Evolutionary conservation across 2,797 vertebrate genomes (phyloP).

Genomic region (Lemur catta): DNA sequence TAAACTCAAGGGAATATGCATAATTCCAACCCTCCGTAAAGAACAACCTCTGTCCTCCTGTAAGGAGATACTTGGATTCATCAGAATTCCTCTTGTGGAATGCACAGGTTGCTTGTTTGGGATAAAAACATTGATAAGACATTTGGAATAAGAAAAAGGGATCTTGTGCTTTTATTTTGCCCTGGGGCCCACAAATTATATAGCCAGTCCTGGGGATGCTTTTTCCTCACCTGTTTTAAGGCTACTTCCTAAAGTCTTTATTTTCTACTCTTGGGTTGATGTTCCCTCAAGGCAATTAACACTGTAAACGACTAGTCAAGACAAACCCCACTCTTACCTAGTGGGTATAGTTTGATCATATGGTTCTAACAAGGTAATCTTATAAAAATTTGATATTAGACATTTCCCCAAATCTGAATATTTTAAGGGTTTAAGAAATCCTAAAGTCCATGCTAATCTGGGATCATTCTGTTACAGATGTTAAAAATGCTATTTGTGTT

Average conservation of each 20-base stretch:
- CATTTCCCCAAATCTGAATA: neutral
- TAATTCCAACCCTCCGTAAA: neutral
- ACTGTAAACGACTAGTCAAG: neutral
- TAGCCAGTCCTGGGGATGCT: neutral
- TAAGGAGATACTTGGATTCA: neutral
- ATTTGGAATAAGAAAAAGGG: neutral
- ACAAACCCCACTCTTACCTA: neutral
- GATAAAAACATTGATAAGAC: neutral
- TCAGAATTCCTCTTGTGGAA: conserved; percentile 1
- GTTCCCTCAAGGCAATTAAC: neutral
- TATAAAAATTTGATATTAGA: neutral
- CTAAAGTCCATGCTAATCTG: neutral
- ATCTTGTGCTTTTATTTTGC: neutral
- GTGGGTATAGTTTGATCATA: neutral
- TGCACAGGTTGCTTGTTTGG: neutral
- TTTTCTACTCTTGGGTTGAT: neutral
- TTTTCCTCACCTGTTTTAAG: neutral
- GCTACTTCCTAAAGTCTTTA: neutral
- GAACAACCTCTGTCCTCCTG: neutral
- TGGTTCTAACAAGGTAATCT: neutral
- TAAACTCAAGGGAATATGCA: neutral
- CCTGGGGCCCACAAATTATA: neutral
- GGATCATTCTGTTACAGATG: neutral
- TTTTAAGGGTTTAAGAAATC: neutral
- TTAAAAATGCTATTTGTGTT: neutral